These are phyloP conservation scores for Dendrocincla tyrannina DNA, from an alignment of 2,797 vertebrate species.

Conservation along the genomic window DNA sequence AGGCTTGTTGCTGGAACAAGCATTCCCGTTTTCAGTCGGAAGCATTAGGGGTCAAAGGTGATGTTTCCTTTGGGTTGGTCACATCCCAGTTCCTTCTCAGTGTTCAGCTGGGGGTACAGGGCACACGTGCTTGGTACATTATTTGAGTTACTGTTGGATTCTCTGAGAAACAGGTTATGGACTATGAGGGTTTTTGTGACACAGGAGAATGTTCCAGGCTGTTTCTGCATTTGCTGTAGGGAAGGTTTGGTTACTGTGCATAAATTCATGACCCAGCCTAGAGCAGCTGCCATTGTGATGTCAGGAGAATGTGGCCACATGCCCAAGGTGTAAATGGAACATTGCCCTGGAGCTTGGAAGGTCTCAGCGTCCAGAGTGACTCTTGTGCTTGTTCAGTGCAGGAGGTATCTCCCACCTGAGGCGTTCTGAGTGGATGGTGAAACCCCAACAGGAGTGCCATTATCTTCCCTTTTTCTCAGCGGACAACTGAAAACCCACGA, in stretches of 20 bases:
- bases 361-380: too few relatives aligned
- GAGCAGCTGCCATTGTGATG: background rate
- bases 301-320: background rate
- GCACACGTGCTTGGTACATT: background rate
- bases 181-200: background rate
- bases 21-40: too few relatives aligned
- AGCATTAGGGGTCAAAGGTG: too few relatives aligned
- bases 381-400: background rate
- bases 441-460: too few relatives aligned
- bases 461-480: too few relatives aligned
- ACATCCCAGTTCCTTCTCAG: background rate
- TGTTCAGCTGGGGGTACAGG: background rate
- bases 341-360: background rate
- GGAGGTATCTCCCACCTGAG: background rate
- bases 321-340: background rate
- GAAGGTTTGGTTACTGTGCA: background rate
- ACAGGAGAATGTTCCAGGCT: background rate
- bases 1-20: slow-evolving; percentile 71
- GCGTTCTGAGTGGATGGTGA: too few relatives aligned
- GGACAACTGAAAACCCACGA: too few relatives aligned
- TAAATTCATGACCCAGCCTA: background rate
- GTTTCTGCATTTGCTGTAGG: background rate
- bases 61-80: background rate
- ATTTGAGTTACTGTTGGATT: background rate
- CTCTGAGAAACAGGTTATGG: background rate